A percentile compares a stretch with the other conserved stretches of the same genome.
Evolutionary conservation across 2,113 vertebrate species (phyloP).

Genomic region (Hydropotes inermis): DNA sequence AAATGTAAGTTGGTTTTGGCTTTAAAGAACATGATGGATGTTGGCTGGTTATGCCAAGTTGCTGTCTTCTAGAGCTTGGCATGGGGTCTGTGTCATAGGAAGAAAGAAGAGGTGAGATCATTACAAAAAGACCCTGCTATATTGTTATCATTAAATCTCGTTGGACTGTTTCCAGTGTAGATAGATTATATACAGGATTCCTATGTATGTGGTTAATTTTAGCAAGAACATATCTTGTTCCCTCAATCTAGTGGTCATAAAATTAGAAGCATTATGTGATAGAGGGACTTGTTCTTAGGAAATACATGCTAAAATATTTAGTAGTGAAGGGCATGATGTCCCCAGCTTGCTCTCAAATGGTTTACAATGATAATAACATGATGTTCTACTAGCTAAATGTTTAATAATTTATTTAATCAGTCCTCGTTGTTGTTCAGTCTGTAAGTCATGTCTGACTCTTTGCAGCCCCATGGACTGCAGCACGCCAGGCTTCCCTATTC

Average conservation of each 20-base stretch:
- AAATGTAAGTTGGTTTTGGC: constrained; percentile 39
- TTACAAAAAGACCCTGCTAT: background rate
- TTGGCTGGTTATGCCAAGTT: background rate
- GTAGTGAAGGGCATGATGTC: background rate
- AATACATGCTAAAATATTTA: constrained; percentile 37
- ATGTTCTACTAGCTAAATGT: constrained; percentile 8
- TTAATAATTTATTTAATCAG: background rate
- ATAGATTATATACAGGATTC: background rate
- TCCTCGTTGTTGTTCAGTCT: background rate
- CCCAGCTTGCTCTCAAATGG: background rate
- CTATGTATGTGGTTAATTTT: constrained; percentile 27
- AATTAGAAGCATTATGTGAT: constrained; percentile 16
- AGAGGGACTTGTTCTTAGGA: constrained; percentile 35
- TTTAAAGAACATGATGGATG: constrained; percentile 8
- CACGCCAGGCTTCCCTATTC: background rate
- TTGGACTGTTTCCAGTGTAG: background rate
- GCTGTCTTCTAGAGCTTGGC: background rate
- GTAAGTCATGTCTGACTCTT: background rate
- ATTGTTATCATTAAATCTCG: constrained; percentile 8
- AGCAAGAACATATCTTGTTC: constrained; percentile 35
- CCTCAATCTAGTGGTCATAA: constrained; percentile 15
- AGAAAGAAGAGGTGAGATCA: background rate
- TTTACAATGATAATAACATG: constrained; percentile 28
- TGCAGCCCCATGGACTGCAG: background rate
- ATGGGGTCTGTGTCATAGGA: background rate